phyloP scores from a whole-genome alignment of 2,888 invertebrate species.

The Hofmannophila pseudospretella region DNA sequence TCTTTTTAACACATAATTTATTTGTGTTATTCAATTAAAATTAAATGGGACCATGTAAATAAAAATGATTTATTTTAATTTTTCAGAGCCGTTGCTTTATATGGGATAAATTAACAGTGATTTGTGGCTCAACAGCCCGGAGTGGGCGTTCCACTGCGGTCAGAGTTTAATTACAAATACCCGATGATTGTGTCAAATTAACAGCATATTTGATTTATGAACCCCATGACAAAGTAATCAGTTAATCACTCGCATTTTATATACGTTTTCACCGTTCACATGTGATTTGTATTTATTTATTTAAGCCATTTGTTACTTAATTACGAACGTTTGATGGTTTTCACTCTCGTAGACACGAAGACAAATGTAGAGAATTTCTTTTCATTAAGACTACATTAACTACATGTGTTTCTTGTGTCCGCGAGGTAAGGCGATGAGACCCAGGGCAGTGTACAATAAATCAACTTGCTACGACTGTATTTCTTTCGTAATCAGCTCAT shows the following conservation, averaged over 20 bases:
- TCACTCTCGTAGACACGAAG: constrained; percentile 44
- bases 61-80: constrained; percentile 3
- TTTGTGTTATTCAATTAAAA: no score
- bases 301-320: constrained; percentile 7
- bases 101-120: constrained; percentile 23
- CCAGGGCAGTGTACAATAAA: constrained; percentile 58
- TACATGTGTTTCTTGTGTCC: constrained; percentile 35
- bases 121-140: constrained; percentile 20
- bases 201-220: constrained; percentile 14
- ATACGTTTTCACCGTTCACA: no score
- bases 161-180: constrained; percentile 34
- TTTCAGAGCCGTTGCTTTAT: constrained; percentile 11
- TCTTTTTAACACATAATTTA: no score
- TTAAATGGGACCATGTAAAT: no score
- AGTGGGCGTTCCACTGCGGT: constrained; percentile 21
- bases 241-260: background rate
- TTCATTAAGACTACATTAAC: constrained; percentile 56
- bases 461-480: constrained; percentile 71
- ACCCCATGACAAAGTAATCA: background rate
- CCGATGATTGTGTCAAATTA: constrained; percentile 41
- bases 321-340: constrained; percentile 20
- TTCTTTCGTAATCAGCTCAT: constrained; percentile 77
- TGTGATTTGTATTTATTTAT: constrained; percentile 5
- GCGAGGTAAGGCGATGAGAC: constrained; percentile 56
- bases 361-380: constrained; percentile 58